phyloP scores from a whole-genome alignment of 1,140 invertebrate genomes.

The Drosophila melanica region DNA sequence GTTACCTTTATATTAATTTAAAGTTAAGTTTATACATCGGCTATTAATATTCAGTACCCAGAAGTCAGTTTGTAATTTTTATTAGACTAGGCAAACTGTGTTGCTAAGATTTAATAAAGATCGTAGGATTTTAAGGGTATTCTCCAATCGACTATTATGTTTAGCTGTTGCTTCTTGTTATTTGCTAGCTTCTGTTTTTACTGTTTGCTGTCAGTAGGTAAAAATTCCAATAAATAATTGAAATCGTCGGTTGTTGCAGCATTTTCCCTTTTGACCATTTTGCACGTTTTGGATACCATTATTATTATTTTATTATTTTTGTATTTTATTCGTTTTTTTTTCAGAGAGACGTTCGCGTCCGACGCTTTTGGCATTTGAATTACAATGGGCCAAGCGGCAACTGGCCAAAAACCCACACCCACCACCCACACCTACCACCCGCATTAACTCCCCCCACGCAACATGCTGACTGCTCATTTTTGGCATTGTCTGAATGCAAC shows the following conservation, averaged over 20 bases:
- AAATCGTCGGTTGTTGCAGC: conserved; percentile 72
- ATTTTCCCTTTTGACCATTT: conserved; percentile 23
- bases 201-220: conserved; percentile 80
- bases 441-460: neutral
- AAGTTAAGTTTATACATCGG: no score
- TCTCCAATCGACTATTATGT: neutral
- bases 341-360: conserved; percentile 36
- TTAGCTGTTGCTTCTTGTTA: conserved; percentile 21
- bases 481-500: conserved; percentile 47
- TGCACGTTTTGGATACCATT: conserved; percentile 52
- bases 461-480: conserved; percentile 26
- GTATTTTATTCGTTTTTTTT: conserved; percentile 45
- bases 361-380: conserved; percentile 62
- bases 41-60: no score
- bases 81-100: no score
- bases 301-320: conserved; percentile 45
- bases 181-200: conserved; percentile 64
- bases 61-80: no score
- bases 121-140: neutral
- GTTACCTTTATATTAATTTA: no score
- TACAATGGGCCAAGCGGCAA: conserved; percentile 29
- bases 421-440: neutral
- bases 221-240: conserved; percentile 82
- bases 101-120: no score
- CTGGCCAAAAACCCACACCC: neutral